A percentile compares a stretch with the other conserved stretches of the same genome.
phyloP scores from a whole-genome alignment of 1,140 invertebrate genomes.

The Centruroides sculpturatus region DNA sequence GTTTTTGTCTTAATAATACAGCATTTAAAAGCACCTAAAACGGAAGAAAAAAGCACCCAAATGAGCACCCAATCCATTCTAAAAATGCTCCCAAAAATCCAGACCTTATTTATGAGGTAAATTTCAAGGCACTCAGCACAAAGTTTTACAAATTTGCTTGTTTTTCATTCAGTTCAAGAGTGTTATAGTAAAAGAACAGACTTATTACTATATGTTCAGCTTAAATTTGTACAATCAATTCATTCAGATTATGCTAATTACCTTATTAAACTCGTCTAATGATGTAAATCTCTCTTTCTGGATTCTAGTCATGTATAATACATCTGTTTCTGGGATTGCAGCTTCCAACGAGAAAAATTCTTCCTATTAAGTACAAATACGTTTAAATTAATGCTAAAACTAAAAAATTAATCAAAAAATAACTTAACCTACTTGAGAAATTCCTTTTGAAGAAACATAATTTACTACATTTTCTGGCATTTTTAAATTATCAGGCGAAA shows the following conservation, averaged over 20 bases:
- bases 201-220: background rate
- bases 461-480: slow-evolving; percentile 80
- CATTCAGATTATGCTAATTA: slow-evolving; percentile 25
- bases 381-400: background rate
- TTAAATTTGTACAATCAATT: background rate
- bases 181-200: background rate
- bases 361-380: slow-evolving; percentile 29
- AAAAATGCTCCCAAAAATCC: too few species aligned
- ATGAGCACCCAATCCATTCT: too few species aligned
- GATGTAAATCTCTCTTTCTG: slow-evolving; percentile 82
- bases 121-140: too few species aligned
- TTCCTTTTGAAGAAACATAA: slow-evolving; percentile 58
- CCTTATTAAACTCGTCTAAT: slow-evolving; percentile 72
- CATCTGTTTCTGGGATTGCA: slow-evolving; percentile 81
- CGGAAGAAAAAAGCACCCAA: too few species aligned
- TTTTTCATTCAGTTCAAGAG: slow-evolving; percentile 18
- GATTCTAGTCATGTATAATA: slow-evolving; percentile 95
- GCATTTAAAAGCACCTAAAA: too few species aligned
- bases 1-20: too few species aligned
- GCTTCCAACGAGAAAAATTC: slow-evolving; percentile 57
- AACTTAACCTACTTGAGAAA: slow-evolving; percentile 44
- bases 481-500: slow-evolving; percentile 64
- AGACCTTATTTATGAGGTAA: too few species aligned
- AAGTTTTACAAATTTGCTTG: background rate
- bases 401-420: too few species aligned